These are phyloP conservation scores for Diogma glabrata DNA, from an alignment of 2,888 invertebrate genomes.

Conservation along the genomic window DNA sequence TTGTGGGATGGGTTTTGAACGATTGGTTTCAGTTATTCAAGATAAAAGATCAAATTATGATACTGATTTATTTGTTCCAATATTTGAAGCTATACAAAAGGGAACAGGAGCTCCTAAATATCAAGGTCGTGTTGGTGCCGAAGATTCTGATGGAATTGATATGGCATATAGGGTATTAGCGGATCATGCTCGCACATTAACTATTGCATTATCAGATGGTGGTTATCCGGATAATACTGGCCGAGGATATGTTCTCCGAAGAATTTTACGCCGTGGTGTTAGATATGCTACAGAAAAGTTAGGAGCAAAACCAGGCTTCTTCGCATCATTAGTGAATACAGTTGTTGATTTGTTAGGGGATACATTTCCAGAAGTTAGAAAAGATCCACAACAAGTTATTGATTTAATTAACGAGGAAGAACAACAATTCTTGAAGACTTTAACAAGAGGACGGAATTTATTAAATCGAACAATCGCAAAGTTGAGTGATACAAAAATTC, in stretches of 20 bases:
- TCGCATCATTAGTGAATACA: slow-evolving; percentile 76
- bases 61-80: slow-evolving; percentile 89
- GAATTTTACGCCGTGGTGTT: slow-evolving; percentile 90
- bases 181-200: slow-evolving; percentile 94
- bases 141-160: slow-evolving; percentile 87
- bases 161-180: slow-evolving; percentile 99
- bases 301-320: slow-evolving; percentile 90
- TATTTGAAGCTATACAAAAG: slow-evolving; percentile 87
- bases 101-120: slow-evolving; percentile 78
- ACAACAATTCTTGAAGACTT: slow-evolving; percentile 90
- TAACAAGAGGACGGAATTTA: slow-evolving; percentile 78
- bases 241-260: slow-evolving; percentile 90
- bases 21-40: slow-evolving; percentile 93
- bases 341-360: slow-evolving; percentile 78
- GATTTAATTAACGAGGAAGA: slow-evolving; percentile 98
- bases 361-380: slow-evolving; percentile 68
- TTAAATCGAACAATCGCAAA: slow-evolving; percentile 84
- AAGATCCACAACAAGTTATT: slow-evolving; percentile 83
- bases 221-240: slow-evolving; percentile 96
- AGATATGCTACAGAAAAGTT: slow-evolving; percentile 95
- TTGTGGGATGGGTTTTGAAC: slow-evolving; percentile 94
- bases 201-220: slow-evolving; percentile 93
- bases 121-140: slow-evolving; percentile 78
- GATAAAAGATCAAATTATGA: slow-evolving; percentile 96
- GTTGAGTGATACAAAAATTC: slow-evolving; percentile 52